A percentile compares a stretch with the other conserved stretches of the same genome.
Conservation (phyloP, 2,888 invertebrate species). For the Notodonta dromedarius region DNA sequence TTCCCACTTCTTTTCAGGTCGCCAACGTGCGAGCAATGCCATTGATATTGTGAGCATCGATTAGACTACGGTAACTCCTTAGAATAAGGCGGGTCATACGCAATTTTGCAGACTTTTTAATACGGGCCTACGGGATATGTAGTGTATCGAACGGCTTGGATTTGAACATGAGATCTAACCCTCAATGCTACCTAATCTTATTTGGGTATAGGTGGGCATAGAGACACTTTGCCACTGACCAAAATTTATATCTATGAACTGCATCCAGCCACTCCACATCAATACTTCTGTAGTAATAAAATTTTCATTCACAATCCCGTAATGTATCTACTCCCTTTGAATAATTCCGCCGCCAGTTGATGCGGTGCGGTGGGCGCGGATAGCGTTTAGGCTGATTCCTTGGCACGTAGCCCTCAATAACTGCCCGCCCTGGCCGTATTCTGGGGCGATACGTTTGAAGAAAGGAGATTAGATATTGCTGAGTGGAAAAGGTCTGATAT, state of each 20-base stretch:
- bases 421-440: constrained; percentile 40
- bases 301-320: constrained; percentile 30
- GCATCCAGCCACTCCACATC: not conserved
- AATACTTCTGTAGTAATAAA: constrained; percentile 21
- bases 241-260: not conserved
- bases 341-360: constrained; percentile 57
- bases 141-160: too few species aligned
- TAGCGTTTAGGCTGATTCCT: constrained; percentile 67
- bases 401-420: constrained; percentile 65
- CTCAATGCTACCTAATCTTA: too few species aligned
- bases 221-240: not conserved
- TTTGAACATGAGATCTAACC: too few species aligned
- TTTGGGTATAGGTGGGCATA: not conserved
- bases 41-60: too few species aligned
- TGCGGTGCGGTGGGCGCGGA: constrained; percentile 49
- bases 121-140: too few species aligned
- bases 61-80: too few species aligned
- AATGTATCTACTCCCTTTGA: constrained; percentile 51
- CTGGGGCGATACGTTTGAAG: constrained; percentile 19
- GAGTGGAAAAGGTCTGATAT: too few species aligned
- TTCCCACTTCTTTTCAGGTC: too few species aligned
- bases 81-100: too few species aligned
- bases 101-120: too few species aligned
- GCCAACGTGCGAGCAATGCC: too few species aligned
- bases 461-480: not conserved